Base-by-base conservation (phyloP, 2,797 vertebrate genomes). In the Coilia nasus region DNA sequence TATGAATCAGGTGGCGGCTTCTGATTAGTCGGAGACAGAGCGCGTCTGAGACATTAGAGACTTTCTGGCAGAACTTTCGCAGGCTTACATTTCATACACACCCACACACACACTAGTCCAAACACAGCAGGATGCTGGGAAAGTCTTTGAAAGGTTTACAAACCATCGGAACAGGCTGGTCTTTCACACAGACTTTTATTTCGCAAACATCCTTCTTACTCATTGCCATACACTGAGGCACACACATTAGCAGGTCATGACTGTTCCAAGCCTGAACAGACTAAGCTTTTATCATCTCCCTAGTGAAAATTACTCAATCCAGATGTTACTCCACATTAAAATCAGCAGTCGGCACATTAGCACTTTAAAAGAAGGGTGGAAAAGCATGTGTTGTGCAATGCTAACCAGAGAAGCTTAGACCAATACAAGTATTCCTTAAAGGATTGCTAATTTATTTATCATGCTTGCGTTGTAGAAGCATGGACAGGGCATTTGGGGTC, bases 181-280 rank as follows among this genome's bases (percentile, higher is more conserved):
- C 67, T 41, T 41, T 75, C 31, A 14, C 62, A 67, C 10, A 28
- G 62, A 10, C 67, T 41, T 14, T 41, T 41, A 75, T 75, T 75
- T 75, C 67, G 17, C 67, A 75, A 75, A 75, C 67, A 75, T 75
- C 67, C 60, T 41, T 41, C 31, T 75, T 41, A 41, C 28, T 75
- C 67, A 75, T 41, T 47, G 46, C 31, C 31, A 2, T 75, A 21
- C 67, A 35, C 28, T 1, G 67, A 41, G 67, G 31, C 15, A 19
- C 31, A 17, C 67, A 35, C 67, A 75, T 75, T 41, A 75, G 67
- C 28, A 75, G 67, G 67, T 75, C 67, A 75, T 75, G 67, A 75
- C 67, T 75, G 67, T 19, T 75, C 14, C 17, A 11, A 41, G 31
- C 28, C 0, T 17, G 31, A 28, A 75, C 31, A 75, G 67, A 75